phyloP scores from a whole-genome alignment of 2,797 vertebrate genomes.

The Gymnoscopelus braueri region DNA sequence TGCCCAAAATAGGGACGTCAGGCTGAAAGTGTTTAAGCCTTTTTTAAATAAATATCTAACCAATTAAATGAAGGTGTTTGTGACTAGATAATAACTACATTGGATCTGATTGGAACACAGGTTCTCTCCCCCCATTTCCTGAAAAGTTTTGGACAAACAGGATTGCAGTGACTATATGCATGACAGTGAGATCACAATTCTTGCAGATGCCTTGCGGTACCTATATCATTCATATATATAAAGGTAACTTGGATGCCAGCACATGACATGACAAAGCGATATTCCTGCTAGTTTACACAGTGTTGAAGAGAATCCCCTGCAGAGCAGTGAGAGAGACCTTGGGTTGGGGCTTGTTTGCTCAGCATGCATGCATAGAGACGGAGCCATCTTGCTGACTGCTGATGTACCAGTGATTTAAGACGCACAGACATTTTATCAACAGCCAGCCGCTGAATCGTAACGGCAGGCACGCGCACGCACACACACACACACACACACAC shows the following conservation, averaged over 20 bases:
- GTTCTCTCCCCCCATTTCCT: no score
- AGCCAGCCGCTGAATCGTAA: slow-evolving; percentile 50
- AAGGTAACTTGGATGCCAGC: slow-evolving; percentile 10
- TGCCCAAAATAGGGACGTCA: no score
- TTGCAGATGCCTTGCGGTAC: no score
- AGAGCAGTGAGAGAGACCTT: slow-evolving; percentile 36
- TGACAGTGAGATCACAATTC: no score
- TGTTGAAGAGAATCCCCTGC: slow-evolving; percentile 52
- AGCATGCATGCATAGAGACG: slow-evolving; percentile 54
- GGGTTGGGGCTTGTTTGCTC: slow-evolving; percentile 69
- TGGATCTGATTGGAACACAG: no score
- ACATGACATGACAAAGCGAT: slow-evolving; percentile 42
- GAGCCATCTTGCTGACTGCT: slow-evolving; percentile 66
- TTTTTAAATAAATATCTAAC: no score
- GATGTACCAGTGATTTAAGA: slow-evolving; percentile 68
- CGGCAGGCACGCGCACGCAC: slow-evolving; percentile 13
- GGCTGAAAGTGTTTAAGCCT: no score
- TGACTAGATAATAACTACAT: no score
- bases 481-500: no score
- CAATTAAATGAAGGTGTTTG: no score
- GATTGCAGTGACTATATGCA: no score
- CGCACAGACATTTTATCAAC: slow-evolving; percentile 64
- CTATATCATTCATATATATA: background rate
- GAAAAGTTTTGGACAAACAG: no score
- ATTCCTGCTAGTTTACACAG: slow-evolving; percentile 49